Base-by-base conservation (phyloP, 2,113 vertebrate species). In the Oryzias celebensis region DNA sequence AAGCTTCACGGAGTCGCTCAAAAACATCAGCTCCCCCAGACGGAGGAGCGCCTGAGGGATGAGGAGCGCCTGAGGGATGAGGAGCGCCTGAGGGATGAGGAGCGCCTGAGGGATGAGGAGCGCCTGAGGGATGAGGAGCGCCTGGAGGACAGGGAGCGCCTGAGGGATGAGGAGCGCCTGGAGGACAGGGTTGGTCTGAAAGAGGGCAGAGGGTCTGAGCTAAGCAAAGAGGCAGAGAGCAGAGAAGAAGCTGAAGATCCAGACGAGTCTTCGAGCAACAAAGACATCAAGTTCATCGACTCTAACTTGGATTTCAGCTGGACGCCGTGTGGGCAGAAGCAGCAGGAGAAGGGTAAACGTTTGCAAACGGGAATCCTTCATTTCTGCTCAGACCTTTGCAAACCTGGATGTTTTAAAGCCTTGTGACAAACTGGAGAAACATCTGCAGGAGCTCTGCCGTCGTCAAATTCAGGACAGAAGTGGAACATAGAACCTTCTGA, bases 261-360 rank as follows among this genome's bases (percentile, higher is more conserved):
- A 2, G 70, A 66, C 0, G 67, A 68, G 43, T 71, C 49, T 14
- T 70, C 41, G 0, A 63, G 73, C 65, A 72, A 68, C 71, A 62
- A 65, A 22, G 73, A 78, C 48, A 51, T 81, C 52, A 75, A 53
- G 73, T 80, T 84, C n/a, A 71, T 77, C 2, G 80, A 85, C 75
- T 83, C 79, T 36, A 58, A 64, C 31, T 64, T n/a, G 54, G 68
- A 80, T 26, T 28, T 48, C 5, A 14, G 54, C 49, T 23, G 5
- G 52, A 57, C 4, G 65, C 41, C 23, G 6, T 56, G 26, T 7
- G 5, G 1, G 0, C 16, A 46, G 20, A 68, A 50, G 71, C 65
- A 75, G 14, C 61, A 15, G 23, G 24, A 15, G 36, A 60, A 17
- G 52, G 75, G 82, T 81, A 67, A 71, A 72, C 1, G 36, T 7